These are phyloP conservation scores for Coenonympha arcania DNA, from an alignment of 2,888 invertebrate genomes.

Conservation along the genomic window DNA sequence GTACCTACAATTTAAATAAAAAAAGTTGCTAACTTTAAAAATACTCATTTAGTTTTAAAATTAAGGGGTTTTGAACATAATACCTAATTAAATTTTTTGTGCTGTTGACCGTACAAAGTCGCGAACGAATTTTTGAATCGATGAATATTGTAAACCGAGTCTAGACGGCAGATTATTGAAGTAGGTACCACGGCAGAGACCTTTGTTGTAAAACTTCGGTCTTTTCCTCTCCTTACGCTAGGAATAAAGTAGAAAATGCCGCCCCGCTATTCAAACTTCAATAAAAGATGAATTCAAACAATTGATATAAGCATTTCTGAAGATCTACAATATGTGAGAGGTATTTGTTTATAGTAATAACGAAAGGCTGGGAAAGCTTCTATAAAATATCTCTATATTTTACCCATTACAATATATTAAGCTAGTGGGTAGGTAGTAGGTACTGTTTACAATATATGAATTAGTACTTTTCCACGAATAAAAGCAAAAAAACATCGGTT, in stretches of 20 bases:
- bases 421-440: too few species aligned
- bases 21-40: too few species aligned
- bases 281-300: slow-evolving; percentile 14
- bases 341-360: background rate
- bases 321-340: background rate
- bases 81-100: too few species aligned
- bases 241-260: slow-evolving; percentile 15
- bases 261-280: slow-evolving; percentile 6
- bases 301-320: slow-evolving; percentile 9
- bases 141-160: slow-evolving; percentile 27
- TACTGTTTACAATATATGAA: too few species aligned
- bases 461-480: too few species aligned
- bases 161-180: slow-evolving; percentile 27
- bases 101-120: slow-evolving; percentile 17
- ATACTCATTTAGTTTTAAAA: too few species aligned
- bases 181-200: slow-evolving; percentile 14
- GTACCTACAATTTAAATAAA: too few species aligned
- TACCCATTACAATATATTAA: too few species aligned
- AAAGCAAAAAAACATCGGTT: too few species aligned
- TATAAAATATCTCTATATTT: too few species aligned
- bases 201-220: slow-evolving; percentile 23
- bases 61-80: too few species aligned
- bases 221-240: slow-evolving; percentile 13
- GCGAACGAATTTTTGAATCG: slow-evolving; percentile 24
- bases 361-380: background rate